Evolutionary conservation across 2,113 vertebrate species (phyloP).

Genomic region (Oenanthe oenanthe): DNA sequence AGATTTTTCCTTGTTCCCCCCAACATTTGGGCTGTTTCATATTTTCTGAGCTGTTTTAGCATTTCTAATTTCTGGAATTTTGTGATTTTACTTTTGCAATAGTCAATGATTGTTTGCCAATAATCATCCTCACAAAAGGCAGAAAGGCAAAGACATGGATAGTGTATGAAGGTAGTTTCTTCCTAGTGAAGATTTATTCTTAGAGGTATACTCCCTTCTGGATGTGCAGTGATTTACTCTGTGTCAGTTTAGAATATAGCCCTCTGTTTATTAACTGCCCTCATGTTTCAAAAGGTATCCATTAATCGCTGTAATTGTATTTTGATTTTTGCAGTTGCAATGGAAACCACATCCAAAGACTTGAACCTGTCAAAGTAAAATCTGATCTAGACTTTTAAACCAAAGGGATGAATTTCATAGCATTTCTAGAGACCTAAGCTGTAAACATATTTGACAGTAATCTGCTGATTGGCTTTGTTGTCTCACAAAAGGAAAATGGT

Average conservation of each 20-base stretch:
- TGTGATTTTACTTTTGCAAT: background rate
- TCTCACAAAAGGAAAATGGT: slow-evolving; percentile 29
- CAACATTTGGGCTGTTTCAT: background rate
- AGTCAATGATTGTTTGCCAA: background rate
- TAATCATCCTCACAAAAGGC: background rate
- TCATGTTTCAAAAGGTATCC: slow-evolving; percentile 10
- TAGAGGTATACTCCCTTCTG: background rate
- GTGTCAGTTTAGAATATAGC: slow-evolving; percentile 2
- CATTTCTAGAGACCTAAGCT: slow-evolving; percentile 36
- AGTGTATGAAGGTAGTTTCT: background rate
- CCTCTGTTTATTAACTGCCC: slow-evolving; percentile 34
- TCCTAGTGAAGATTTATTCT: background rate
- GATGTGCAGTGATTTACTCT: background rate
- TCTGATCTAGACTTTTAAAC: slow-evolving; percentile 55
- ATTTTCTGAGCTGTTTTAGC: background rate
- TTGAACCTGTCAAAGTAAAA: slow-evolving; percentile 42
- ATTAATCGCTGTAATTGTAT: background rate
- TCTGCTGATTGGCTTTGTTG: slow-evolving; percentile 63
- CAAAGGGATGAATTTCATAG: slow-evolving; percentile 40
- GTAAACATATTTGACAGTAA: slow-evolving; percentile 56
- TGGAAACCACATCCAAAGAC: slow-evolving; percentile 49
- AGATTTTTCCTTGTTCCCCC: background rate
- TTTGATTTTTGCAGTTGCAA: slow-evolving; percentile 26
- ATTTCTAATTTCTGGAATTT: background rate
- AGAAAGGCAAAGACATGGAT: background rate